Base-by-base conservation (phyloP, 2,113 vertebrate genomes). In the Tragelaphus scriptus region DNA sequence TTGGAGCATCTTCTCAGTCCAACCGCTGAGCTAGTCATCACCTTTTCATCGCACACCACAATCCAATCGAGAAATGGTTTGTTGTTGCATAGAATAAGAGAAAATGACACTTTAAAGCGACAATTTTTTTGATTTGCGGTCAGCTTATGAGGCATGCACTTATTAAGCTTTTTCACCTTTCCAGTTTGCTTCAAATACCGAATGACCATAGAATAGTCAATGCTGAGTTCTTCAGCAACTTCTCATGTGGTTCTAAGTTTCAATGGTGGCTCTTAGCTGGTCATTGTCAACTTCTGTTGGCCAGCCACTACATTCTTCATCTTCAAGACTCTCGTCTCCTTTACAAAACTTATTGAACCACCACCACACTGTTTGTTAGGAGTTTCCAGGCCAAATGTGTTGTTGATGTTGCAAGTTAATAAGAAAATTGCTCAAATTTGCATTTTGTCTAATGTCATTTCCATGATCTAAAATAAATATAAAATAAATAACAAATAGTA, bases 41-140 rank as follows among this genome's bases (percentile, higher is more conserved):
- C 23, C 23, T 44, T 77, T 77, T 77, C 6, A 0, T 77, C 0
- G 0, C 40, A 40, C 0, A 6, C 40, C 71, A 44, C 23, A 77
- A 4, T 77, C 40, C 1, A 0, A 26, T 77, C 12, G 13, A 77
- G 71, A 77, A 44, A 44, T 44, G 71, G 12, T 44, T 77, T 44
- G 40, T 77, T 77, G 12, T 77, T 71, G 68, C 2, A 0, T 40
- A 40, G 19, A 75, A 71, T 40, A 26, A 77, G 71, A 77, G 40
- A 75, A 75, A 19, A 77, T 14, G 71, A 77, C 21, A 40, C 12
- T 44, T 44, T 4, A 8, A 44, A 77, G 71, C 0, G 0, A 26
- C 12, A 77, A 25, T 25, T 44, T 26, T 23, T 77, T 44, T 44
- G 0, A 77, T 77, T 77, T 77, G 71, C 12, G 3, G 71, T 40